Percentiles rank a stretch among this genome's conserved stretches.
phyloP scores from a whole-genome alignment of 2,888 invertebrate genomes.

The Adineta ricciae region DNA sequence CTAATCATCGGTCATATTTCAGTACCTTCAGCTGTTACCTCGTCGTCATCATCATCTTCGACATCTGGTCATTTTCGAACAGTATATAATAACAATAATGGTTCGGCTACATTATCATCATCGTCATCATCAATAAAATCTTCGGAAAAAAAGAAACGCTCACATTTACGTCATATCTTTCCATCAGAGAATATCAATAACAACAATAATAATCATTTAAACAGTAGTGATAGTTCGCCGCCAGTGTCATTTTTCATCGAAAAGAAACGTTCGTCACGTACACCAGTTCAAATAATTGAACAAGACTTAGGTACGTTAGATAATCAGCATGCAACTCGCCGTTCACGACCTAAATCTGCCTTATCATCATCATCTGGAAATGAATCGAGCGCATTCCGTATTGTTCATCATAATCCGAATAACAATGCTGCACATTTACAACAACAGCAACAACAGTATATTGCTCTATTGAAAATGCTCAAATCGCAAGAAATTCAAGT shows the following conservation, averaged over 20 bases:
- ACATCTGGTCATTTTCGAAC: neutral
- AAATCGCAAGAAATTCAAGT: constrained; percentile 16
- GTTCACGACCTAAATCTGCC: neutral
- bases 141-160: neutral
- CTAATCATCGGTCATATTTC: neutral
- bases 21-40: neutral
- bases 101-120: neutral
- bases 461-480: neutral
- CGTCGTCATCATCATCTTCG: neutral
- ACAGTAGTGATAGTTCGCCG: neutral
- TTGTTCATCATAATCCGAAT: neutral
- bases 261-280: neutral
- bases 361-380: neutral
- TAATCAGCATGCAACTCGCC: neutral
- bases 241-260: neutral
- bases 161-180: neutral
- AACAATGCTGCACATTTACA: neutral
- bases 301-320: neutral
- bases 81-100: neutral
- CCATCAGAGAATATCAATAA: neutral
- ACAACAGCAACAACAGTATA: neutral
- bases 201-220: neutral
- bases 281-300: neutral
- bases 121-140: no score
- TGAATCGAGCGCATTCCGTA: neutral